These are phyloP conservation scores for Stictocephala bisonia DNA, from an alignment of 2,888 invertebrate species.

Conservation along the genomic window DNA sequence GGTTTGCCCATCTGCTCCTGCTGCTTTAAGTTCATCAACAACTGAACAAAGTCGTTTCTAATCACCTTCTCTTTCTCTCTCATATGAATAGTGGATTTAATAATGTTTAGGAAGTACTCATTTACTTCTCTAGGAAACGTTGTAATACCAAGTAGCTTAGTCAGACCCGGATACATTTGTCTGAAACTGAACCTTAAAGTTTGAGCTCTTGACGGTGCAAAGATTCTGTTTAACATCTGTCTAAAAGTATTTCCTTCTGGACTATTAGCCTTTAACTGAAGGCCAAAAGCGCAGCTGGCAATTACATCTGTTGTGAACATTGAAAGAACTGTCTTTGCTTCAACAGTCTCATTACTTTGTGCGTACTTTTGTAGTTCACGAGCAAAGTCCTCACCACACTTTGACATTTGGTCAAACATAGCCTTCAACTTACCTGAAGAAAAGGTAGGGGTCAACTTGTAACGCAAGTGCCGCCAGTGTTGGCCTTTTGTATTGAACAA, in stretches of 20 bases:
- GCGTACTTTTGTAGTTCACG: constrained; percentile 50
- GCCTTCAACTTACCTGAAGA: constrained; percentile 64
- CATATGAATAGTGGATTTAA: constrained; percentile 48
- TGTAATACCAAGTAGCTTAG: constrained; percentile 1
- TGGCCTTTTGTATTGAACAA: constrained; percentile 58
- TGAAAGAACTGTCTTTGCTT: constrained; percentile 22
- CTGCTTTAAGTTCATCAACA: constrained; percentile 47
- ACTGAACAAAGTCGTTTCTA: constrained; percentile 53
- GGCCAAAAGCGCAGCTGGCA: constrained; percentile 49
- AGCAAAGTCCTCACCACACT: constrained; percentile 58
- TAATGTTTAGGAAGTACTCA: constrained; percentile 42
- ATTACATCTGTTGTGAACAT: constrained; percentile 51
- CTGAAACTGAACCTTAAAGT: not conserved
- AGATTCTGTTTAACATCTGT: constrained; percentile 2
- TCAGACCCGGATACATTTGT: not conserved
- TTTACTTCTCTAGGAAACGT: constrained; percentile 13
- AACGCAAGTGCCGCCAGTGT: constrained; percentile 63
- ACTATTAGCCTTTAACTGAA: constrained; percentile 22
- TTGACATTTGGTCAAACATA: constrained; percentile 62
- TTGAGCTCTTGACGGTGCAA: not conserved
- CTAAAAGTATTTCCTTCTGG: constrained; percentile 2
- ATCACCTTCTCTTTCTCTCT: constrained; percentile 48
- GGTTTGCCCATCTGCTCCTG: constrained; percentile 35
- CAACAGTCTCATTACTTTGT: not conserved
- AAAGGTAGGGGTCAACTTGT: constrained; percentile 64